A percentile compares a stretch with the other conserved stretches of the same genome.
Evolutionary conservation across 2,888 invertebrate genomes (phyloP).

Genomic region (Synanthedon andrenaeformis): DNA sequence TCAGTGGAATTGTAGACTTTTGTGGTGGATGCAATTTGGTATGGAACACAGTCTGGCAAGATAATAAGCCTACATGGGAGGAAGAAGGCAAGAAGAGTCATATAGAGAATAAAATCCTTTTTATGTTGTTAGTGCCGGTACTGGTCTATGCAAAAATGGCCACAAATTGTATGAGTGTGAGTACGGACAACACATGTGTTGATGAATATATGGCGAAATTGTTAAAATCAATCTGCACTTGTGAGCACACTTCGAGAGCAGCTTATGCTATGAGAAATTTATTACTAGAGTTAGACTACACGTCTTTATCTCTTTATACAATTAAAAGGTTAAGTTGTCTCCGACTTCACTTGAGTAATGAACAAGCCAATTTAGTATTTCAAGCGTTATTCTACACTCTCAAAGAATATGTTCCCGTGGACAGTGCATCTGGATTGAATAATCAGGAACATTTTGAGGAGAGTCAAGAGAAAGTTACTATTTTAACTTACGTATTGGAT

Average conservation of each 20-base stretch:
- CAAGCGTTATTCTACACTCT: conserved; percentile 73
- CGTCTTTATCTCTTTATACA: conserved; percentile 59
- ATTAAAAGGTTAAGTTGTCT: conserved; percentile 70
- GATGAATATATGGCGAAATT: conserved; percentile 73
- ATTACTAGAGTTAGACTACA: conserved; percentile 46
- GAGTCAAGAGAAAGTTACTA: conserved; percentile 38
- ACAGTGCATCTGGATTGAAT: conserved; percentile 23
- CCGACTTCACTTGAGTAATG: conserved; percentile 68
- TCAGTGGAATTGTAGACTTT: conserved; percentile 35
- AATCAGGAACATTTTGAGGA: conserved; percentile 27
- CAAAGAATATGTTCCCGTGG: conserved; percentile 59
- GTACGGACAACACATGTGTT: conserved; percentile 54
- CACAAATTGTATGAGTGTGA: conserved; percentile 7
- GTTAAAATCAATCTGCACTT: conserved; percentile 62
- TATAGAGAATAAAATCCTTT: conserved; percentile 72
- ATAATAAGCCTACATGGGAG: conserved; percentile 21
- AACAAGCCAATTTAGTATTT: conserved; percentile 73
- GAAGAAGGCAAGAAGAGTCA: conserved; percentile 28
- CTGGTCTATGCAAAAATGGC: conserved; percentile 37
- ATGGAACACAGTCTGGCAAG: conserved; percentile 31
- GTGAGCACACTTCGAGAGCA: conserved; percentile 73
- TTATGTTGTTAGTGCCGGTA: conserved; percentile 74
- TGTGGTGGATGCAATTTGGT: conserved; percentile 41
- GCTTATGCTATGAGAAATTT: conserved; percentile 72
- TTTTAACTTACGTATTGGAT: conserved; percentile 76